A percentile compares a stretch with the other conserved stretches of the same genome.
These are phyloP conservation scores for Sebastes itinus DNA, from an alignment of 2,797 vertebrate species.

Conservation along the genomic window DNA sequence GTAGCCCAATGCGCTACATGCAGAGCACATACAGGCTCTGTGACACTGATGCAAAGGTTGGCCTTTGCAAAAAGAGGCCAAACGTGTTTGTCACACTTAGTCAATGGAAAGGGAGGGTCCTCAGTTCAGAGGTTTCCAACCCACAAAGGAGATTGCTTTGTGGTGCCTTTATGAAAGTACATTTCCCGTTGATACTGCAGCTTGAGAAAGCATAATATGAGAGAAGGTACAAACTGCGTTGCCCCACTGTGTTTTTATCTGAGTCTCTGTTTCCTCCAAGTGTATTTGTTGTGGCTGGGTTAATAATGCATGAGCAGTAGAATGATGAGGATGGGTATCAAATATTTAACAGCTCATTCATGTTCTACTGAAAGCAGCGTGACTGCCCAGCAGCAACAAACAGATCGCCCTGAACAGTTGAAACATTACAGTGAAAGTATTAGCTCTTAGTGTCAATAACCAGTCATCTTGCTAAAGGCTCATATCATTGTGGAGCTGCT, in stretches of 20 bases:
- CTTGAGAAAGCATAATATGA: not conserved
- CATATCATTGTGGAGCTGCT: not conserved
- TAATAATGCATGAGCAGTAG: constrained; percentile 79
- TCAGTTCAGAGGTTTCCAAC: constrained; percentile 39
- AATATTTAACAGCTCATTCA: constrained; percentile 81
- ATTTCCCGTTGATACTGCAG: not conserved
- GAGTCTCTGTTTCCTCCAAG: constrained; percentile 57
- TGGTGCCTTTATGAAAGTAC: constrained; percentile 6
- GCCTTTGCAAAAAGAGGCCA: constrained; percentile 70
- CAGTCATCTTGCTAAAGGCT: not conserved
- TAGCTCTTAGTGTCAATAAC: not conserved
- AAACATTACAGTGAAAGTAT: constrained; percentile 16
- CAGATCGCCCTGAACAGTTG: constrained; percentile 26
- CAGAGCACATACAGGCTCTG: constrained; percentile 29
- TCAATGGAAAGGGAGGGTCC: constrained; percentile 18
- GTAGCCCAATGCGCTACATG: constrained; percentile 11
- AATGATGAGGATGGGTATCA: constrained; percentile 78
- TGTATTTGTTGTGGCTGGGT: constrained; percentile 69
- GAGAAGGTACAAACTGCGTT: constrained; percentile 6
- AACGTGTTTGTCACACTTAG: constrained; percentile 34
- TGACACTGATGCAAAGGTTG: constrained; percentile 68
- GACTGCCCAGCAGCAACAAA: constrained; percentile 39
- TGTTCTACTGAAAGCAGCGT: constrained; percentile 59
- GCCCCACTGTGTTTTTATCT: constrained; percentile 30
- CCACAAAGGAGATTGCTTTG: constrained; percentile 7